These are phyloP conservation scores for Eudyptes chrysolophus DNA, from an alignment of 2,113 vertebrate species.

Conservation along the genomic window DNA sequence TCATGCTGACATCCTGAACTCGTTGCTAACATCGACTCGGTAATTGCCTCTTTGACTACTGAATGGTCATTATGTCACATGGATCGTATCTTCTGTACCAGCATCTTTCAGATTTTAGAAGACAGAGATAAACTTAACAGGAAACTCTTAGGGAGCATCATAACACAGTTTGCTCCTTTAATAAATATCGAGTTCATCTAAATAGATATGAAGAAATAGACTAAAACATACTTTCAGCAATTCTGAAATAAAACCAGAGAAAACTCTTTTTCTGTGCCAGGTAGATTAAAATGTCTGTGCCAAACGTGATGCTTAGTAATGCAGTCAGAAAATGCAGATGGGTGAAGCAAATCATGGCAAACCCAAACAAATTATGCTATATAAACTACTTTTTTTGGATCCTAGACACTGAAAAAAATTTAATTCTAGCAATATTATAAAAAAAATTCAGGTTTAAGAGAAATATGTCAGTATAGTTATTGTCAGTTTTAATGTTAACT, in stretches of 20 bases:
- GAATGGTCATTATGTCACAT: not conserved
- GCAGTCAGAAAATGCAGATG: not conserved
- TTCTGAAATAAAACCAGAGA: not conserved
- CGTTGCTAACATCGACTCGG: not conserved
- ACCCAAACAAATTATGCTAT: not conserved
- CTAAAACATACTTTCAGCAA: not conserved
- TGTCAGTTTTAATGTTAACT: not conserved
- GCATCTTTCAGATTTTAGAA: not conserved
- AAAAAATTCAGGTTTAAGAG: not conserved
- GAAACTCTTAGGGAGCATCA: not conserved
- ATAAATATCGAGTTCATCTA: not conserved
- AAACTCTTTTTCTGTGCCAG: not conserved
- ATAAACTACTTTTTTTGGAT: not conserved
- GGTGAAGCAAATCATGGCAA: not conserved
- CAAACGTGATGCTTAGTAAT: not conserved
- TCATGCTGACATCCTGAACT: not conserved
- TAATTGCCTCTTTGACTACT: not conserved
- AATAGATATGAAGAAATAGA: not conserved
- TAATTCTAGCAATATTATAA: not conserved
- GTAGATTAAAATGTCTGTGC: not conserved
- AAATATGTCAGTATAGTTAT: not conserved
- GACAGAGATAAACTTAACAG: not conserved
- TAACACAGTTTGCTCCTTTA: not conserved
- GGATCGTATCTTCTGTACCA: not conserved
- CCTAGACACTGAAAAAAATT: not conserved